A percentile compares a stretch with the other conserved stretches of the same genome.
phyloP scores from a whole-genome alignment of 2,113 vertebrate species.

The Prunella fulvescens region DNA sequence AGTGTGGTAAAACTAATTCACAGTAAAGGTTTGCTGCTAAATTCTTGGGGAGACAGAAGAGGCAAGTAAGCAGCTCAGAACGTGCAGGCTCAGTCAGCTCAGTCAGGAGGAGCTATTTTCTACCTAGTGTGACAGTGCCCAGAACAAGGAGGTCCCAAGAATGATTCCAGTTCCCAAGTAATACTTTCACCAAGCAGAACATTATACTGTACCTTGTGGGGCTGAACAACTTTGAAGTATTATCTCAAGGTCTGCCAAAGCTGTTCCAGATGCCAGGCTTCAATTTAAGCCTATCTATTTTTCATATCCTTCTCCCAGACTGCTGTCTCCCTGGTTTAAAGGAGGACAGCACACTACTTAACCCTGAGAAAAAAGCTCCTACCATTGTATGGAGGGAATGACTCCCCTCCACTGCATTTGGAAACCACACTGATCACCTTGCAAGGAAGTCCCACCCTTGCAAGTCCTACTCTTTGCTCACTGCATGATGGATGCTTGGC shows the following conservation, averaged over 20 bases:
- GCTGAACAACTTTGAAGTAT: neutral
- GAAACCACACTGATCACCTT: neutral
- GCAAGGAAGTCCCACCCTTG: neutral
- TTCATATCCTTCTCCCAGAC: neutral
- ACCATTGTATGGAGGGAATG: neutral
- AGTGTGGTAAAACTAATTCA: neutral
- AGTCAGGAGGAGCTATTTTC: neutral
- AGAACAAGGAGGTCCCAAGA: neutral
- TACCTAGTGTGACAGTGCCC: neutral
- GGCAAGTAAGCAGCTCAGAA: neutral
- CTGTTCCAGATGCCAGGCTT: conserved; percentile 5
- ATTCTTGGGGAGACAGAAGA: neutral
- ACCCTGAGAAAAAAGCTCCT: neutral
- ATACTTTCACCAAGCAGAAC: neutral
- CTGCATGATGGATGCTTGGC: accelerated
- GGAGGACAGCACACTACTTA: neutral
- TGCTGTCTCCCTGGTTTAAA: neutral
- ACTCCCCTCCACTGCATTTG: neutral
- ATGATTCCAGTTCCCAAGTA: neutral
- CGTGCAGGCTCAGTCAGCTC: neutral
- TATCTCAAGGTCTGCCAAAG: neutral
- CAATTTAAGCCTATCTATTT: conserved; percentile 20
- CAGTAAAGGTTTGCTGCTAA: neutral
- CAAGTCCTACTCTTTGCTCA: neutral
- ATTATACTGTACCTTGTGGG: neutral